A percentile compares a stretch with the other conserved stretches of the same genome.
phyloP scores from a whole-genome alignment of 1,140 invertebrate species.

The Archegozetes longisetosus region DNA sequence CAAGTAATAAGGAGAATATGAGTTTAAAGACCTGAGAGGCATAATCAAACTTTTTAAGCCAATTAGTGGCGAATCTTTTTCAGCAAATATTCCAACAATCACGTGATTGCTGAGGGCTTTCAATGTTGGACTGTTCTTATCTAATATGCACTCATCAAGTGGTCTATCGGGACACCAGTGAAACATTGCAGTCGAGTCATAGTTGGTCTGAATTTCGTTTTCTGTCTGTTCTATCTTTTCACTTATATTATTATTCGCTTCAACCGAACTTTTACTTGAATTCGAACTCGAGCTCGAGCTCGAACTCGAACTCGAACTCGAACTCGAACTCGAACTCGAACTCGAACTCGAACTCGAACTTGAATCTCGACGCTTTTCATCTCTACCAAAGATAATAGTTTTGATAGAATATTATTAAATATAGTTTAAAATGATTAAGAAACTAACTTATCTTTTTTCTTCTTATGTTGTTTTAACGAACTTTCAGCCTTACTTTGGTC shows the following conservation, averaged over 20 bases:
- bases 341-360: conserved; percentile 22
- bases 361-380: conserved; percentile 5
- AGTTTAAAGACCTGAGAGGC: conserved; percentile 47
- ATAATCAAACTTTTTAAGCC: conserved; percentile 86
- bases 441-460: no score
- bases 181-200: conserved; percentile 99
- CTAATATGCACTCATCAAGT: conserved; percentile 94
- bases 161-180: conserved; percentile 95
- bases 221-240: conserved; percentile 47
- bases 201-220: conserved; percentile 98
- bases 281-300: no score
- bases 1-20: neutral
- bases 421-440: no score
- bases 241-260: no score
- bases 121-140: conserved; percentile 97
- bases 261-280: no score
- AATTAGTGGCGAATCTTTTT: conserved; percentile 93
- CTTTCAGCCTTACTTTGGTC: no score
- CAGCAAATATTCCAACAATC: conserved; percentile 94
- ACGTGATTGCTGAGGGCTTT: conserved; percentile 96
- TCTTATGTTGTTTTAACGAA: no score
- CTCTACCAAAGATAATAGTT: no score
- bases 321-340: no score
- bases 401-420: no score
- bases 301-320: no score